These are phyloP conservation scores for Perodicticus potto DNA, from an alignment of 2,797 vertebrate species.

Conservation along the genomic window DNA sequence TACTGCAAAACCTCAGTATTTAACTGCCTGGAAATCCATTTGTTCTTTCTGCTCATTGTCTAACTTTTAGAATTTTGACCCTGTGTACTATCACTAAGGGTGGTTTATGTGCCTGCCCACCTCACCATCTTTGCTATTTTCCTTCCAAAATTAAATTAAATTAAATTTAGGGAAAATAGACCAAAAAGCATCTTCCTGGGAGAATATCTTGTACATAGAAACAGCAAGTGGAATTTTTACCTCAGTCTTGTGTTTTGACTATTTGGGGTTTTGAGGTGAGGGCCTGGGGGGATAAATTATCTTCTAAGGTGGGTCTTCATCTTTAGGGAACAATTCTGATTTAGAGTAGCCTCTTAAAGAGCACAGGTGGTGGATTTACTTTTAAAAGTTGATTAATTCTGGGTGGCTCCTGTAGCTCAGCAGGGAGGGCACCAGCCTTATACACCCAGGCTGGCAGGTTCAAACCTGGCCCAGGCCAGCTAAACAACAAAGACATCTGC, in stretches of 20 bases:
- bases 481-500: no score
- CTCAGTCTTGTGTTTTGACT: background rate
- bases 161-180: constrained; percentile 25
- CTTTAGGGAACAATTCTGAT: constrained; percentile 18
- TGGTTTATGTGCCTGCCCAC: background rate
- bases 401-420: no score
- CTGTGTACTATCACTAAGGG: background rate
- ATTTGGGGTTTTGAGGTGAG: background rate
- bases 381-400: background rate
- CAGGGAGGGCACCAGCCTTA: no score
- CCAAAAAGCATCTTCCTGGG: background rate
- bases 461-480: no score
- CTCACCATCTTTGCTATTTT: background rate
- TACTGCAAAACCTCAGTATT: constrained; percentile 31
- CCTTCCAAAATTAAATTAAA: constrained; percentile 3
- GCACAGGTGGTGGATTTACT: background rate
- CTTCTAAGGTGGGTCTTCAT: constrained; percentile 8
- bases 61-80: background rate
- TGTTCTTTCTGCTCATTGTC: constrained; percentile 22
- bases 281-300: background rate
- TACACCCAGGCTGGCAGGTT: no score
- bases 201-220: background rate
- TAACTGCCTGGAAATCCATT: constrained; percentile 22
- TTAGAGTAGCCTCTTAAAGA: background rate
- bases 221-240: background rate